Evolutionary conservation across 92 coral and sea anemone species (phyloP), one percentile per base, ranked within the genome.

Genomic region (Parazoanthus swiftii): DNA sequence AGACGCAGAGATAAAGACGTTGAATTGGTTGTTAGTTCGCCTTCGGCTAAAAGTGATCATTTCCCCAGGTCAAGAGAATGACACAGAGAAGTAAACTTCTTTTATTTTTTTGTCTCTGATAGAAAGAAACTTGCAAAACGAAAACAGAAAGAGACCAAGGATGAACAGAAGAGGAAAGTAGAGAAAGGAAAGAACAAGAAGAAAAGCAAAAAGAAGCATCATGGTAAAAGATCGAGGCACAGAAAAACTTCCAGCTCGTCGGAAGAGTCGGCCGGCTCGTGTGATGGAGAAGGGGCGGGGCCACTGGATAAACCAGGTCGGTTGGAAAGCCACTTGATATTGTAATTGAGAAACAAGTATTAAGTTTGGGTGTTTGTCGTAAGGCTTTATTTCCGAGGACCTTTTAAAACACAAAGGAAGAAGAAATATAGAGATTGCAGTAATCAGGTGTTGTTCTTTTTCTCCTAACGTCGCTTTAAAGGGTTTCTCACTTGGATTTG

Each of bases 71-170:
- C 51, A 46, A 46, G 11, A 46, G 51, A 46, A 10, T 46, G 51
- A 6, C 8, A 6, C 8, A 6, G 58, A 13, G 16, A 3, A 9
- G 58, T 8, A 13, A 13, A 21, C 58, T 77, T 18, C 43, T 3
- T 79, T 51, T 79, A 25, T 8, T n/a, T 14, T 33, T 39, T 35
- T 56, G 3, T 20, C 43, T 13, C 63, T 56, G 5, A 5, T 58
- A 80, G 85, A 80, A 80, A 80, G 50, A 80, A 80, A 35, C 85
- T 80, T 80, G 85, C 70, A 16, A 35, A 80, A 42, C 23, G 46
- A 2, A 76, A 76, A 76, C 50, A 39, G 59, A 80, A 80, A 80
- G 33, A 20, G 36, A 9, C 21, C 43, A n/a, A 33, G 37, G 37
- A 72, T 33, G 76, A 72, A 15, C 37, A 33, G 42, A 26, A 72